These are phyloP conservation scores for Rhagonycha fulva DNA, from an alignment of 2,888 invertebrate species.

Conservation along the genomic window DNA sequence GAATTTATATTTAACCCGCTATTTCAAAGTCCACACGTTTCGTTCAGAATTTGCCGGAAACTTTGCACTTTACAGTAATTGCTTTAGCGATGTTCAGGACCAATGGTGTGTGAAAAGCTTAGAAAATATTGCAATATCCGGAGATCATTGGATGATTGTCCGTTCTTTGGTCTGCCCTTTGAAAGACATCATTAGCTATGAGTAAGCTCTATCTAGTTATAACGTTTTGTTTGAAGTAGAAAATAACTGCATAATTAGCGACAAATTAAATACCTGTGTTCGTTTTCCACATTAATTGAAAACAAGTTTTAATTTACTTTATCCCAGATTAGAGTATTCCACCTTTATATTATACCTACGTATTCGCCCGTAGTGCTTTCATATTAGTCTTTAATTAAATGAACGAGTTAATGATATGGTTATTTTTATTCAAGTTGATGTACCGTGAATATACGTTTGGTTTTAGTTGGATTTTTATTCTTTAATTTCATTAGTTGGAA, in stretches of 20 bases:
- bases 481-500: neutral
- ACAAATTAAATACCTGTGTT: neutral
- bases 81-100: conserved; percentile 19
- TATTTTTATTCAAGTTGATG: neutral
- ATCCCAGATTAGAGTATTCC: neutral
- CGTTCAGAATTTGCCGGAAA: conserved; percentile 15
- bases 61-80: conserved; percentile 26
- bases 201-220: neutral
- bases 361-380: neutral
- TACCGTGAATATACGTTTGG: neutral
- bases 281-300: neutral
- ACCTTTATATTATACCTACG: neutral
- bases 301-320: neutral
- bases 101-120: conserved; percentile 25
- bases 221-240: neutral
- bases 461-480: neutral
- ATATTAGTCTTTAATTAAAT: neutral
- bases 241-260: neutral
- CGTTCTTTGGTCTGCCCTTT: conserved; percentile 9
- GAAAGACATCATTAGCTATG: conserved; percentile 6
- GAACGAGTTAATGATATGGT: neutral
- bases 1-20: conserved; percentile 11
- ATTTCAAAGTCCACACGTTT: neutral
- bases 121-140: conserved; percentile 29
- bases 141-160: conserved; percentile 8